These are phyloP conservation scores for Cotesia vestalis DNA, from an alignment of 1,140 invertebrate species.

Conservation along the genomic window DNA sequence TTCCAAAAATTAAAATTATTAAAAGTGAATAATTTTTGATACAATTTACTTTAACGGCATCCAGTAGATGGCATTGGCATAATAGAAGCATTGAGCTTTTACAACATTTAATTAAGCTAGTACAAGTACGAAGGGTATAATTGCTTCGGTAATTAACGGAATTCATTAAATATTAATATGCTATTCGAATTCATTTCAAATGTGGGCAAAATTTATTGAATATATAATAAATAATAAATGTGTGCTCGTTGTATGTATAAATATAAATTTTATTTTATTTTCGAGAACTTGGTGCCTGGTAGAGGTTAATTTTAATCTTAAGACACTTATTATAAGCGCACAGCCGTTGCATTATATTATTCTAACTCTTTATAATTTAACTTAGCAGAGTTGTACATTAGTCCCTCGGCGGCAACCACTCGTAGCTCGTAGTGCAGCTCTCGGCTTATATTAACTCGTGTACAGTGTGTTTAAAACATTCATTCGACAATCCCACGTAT, in stretches of 20 bases:
- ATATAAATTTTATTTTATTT: constrained; percentile 27
- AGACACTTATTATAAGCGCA: not conserved
- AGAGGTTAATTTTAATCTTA: not conserved
- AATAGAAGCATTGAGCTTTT: constrained; percentile 22
- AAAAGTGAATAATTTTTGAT: too few species aligned
- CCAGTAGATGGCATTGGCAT: constrained; percentile 9
- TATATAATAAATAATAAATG: constrained; percentile 54
- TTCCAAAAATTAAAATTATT: too few species aligned
- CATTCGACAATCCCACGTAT: constrained; percentile 20
- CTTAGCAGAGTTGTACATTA: not conserved
- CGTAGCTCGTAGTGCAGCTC: not conserved
- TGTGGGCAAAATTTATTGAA: constrained; percentile 63
- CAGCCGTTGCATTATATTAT: not conserved
- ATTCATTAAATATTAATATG: constrained; percentile 62
- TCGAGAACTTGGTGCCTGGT: not conserved
- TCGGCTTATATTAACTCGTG: not conserved
- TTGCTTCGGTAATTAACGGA: constrained; percentile 58
- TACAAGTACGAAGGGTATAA: constrained; percentile 43
- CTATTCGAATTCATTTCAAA: constrained; percentile 64
- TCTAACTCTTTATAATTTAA: too few species aligned
- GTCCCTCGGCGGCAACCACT: constrained; percentile 12
- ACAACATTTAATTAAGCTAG: constrained; percentile 62
- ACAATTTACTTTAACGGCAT: too few species aligned
- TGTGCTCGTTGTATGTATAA: constrained; percentile 15
- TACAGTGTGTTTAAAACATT: constrained; percentile 10